Evolutionary conservation across 2,888 invertebrate genomes (phyloP).

Genomic region (Lasius platythorax): DNA sequence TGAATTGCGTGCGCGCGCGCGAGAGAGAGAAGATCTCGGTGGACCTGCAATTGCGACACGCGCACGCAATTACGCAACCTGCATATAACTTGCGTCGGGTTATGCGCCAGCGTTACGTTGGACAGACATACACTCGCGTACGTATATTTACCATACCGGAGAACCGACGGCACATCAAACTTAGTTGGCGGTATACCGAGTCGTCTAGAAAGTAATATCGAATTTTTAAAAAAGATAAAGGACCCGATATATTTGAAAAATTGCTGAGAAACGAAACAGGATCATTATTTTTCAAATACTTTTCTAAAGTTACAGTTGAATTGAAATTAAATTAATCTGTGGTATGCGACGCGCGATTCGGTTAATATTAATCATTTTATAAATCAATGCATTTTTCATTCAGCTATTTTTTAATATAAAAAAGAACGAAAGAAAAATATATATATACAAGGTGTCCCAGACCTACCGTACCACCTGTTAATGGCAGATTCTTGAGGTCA

Average conservation of each 20-base stretch:
- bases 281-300: not conserved
- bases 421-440: too few species aligned
- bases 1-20: conserved; percentile 11
- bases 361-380: too few species aligned
- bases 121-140: not conserved
- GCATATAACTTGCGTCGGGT: conserved; percentile 26
- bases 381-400: too few species aligned
- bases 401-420: too few species aligned
- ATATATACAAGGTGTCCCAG: too few species aligned
- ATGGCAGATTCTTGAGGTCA: too few species aligned
- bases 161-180: not conserved
- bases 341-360: too few species aligned
- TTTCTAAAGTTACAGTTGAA: not conserved
- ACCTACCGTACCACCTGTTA: too few species aligned
- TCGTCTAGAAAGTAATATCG: not conserved
- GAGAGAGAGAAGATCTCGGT: conserved; percentile 44
- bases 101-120: not conserved
- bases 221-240: not conserved
- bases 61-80: conserved; percentile 47
- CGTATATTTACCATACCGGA: not conserved
- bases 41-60: conserved; percentile 25
- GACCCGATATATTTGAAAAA: not conserved
- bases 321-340: too few species aligned
- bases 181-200: not conserved
- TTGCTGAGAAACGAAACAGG: not conserved